These are phyloP conservation scores for Sturnus vulgaris DNA, from an alignment of 2,113 vertebrate genomes.

Conservation along the genomic window DNA sequence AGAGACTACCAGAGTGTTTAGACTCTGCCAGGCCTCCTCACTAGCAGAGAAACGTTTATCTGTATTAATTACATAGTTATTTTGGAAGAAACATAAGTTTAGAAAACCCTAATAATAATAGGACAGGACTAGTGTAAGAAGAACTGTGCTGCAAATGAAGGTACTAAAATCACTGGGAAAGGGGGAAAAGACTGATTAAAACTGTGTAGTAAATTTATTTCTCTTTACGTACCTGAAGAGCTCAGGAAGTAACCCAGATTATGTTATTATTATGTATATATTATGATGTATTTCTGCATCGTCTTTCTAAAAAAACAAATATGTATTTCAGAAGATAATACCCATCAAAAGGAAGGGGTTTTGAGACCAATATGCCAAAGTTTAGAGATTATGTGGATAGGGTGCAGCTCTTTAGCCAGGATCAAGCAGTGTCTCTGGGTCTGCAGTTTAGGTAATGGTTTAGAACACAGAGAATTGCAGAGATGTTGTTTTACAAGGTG, in stretches of 20 bases:
- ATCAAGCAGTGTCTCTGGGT: neutral
- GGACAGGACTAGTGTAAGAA: neutral
- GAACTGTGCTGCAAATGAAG: neutral
- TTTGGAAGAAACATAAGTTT: neutral
- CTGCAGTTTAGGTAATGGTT: neutral
- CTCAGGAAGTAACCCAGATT: neutral
- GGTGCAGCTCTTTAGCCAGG: neutral
- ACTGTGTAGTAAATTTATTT: neutral
- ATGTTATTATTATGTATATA: no score
- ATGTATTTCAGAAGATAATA: neutral
- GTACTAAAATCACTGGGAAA: neutral
- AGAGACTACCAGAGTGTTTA: neutral
- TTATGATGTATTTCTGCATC: neutral
- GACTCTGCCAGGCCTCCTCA: neutral
- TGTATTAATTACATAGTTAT: neutral
- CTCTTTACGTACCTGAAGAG: neutral
- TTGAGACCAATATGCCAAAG: neutral
- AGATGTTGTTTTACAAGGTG: neutral
- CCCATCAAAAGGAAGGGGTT: neutral
- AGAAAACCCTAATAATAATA: neutral
- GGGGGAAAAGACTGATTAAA: neutral
- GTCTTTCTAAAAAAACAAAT: neutral
- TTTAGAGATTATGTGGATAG: neutral
- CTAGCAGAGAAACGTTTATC: neutral
- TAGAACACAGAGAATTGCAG: neutral